These are phyloP conservation scores for Drosophila nigricruria DNA, from an alignment of 2,888 invertebrate genomes.

Conservation along the genomic window DNA sequence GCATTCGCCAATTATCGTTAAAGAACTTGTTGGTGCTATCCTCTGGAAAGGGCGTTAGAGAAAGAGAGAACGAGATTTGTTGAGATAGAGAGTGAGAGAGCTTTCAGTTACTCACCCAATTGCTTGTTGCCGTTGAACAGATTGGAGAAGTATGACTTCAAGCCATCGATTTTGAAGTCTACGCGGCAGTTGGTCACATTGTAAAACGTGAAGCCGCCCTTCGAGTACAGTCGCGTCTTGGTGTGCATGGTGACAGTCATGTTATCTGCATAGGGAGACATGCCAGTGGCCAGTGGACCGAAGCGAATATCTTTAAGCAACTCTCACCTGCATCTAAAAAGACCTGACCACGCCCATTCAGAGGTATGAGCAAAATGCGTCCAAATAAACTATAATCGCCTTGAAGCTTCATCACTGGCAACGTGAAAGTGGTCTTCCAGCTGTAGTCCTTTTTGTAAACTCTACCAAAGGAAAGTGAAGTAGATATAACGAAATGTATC, in stretches of 20 bases:
- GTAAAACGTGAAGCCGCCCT: conserved; percentile 89
- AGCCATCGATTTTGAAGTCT: conserved; percentile 89
- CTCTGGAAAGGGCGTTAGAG: conserved; percentile 86
- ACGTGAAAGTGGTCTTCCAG: conserved; percentile 89
- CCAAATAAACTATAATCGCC: conserved; percentile 90
- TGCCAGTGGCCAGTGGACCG: neutral
- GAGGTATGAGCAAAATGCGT: conserved; percentile 89
- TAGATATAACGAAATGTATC: neutral
- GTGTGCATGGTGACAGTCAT: conserved; percentile 89
- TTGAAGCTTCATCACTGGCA: conserved; percentile 89
- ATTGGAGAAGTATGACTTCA: conserved; percentile 89
- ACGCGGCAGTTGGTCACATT: conserved; percentile 89
- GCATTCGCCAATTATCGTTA: conserved; percentile 91
- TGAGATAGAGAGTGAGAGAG: neutral
- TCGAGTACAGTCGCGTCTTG: conserved; percentile 88
- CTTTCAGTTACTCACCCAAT: conserved; percentile 86
- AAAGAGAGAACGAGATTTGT: too few species aligned
- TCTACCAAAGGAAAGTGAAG: conserved; percentile 82
- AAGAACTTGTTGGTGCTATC: conserved; percentile 91
- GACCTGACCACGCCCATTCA: conserved; percentile 89
- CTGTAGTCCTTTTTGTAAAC: conserved; percentile 89
- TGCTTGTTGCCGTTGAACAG: conserved; percentile 90
- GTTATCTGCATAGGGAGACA: conserved; percentile 86
- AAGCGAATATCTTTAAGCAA: neutral
- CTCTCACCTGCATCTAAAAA: conserved; percentile 90